Conservation (phyloP, 2,888 invertebrate species). For the Torymus texanus region DNA sequence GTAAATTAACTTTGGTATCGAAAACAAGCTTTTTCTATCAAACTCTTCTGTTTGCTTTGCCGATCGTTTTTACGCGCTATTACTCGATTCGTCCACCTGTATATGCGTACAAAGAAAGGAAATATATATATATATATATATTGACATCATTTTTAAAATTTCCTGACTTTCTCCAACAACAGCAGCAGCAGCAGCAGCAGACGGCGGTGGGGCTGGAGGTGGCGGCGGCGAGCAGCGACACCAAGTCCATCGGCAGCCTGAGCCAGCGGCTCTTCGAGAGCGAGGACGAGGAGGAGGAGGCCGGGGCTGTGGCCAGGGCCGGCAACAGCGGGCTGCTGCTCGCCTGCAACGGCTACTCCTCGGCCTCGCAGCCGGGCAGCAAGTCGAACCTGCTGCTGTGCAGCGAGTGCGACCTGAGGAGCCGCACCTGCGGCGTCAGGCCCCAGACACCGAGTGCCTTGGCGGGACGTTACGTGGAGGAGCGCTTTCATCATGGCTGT, state of each 20-base stretch:
- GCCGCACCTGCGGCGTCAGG: conserved; percentile 68
- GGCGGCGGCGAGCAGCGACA: conserved; percentile 65
- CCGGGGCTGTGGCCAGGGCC: conserved; percentile 60
- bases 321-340: conserved; percentile 9
- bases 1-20: no score
- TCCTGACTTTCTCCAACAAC: not conserved
- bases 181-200: conserved; percentile 20
- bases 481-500: conserved; percentile 49
- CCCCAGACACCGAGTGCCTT: conserved; percentile 68
- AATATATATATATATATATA: no score
- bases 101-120: no score
- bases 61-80: not conserved
- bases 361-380: conserved; percentile 69
- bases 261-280: conserved; percentile 72
- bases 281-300: conserved; percentile 65
- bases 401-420: conserved; percentile 70
- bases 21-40: no score
- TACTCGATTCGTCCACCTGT: no score
- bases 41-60: conserved; percentile 11
- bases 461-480: conserved; percentile 65
- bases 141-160: no score
- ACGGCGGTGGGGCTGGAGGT: conserved; percentile 55
- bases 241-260: conserved; percentile 72
- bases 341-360: conserved; percentile 69
- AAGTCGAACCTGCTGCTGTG: conserved; percentile 72